Evolutionary conservation across 2,888 invertebrate genomes (phyloP).

Genomic region (Eristalis pertinax): DNA sequence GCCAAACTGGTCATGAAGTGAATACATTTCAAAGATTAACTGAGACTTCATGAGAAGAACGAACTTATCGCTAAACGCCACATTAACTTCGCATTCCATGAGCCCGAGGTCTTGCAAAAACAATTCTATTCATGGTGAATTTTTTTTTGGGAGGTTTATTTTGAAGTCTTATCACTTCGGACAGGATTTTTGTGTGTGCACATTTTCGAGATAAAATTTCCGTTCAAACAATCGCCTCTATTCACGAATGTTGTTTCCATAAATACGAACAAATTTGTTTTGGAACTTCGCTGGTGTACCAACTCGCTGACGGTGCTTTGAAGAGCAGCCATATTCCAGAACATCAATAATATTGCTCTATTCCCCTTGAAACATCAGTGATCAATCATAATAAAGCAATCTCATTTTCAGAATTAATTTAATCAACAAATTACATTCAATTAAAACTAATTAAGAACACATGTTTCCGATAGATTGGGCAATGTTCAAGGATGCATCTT

Average conservation of each 20-base stretch:
- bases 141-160: not conserved
- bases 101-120: not conserved
- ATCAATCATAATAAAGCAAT: not conserved
- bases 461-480: not conserved
- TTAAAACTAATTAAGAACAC: slow-evolving; percentile 26
- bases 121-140: not conserved
- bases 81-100: not conserved
- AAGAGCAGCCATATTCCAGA: too few relatives aligned
- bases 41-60: not conserved
- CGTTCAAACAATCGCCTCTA: not conserved
- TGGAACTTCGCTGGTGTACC: not conserved
- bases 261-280: not conserved
- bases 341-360: too few relatives aligned
- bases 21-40: not conserved
- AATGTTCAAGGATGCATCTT: not conserved
- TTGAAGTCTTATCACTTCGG: not conserved
- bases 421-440: slow-evolving; percentile 12
- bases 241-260: not conserved
- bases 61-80: not conserved
- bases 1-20: not conserved
- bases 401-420: not conserved
- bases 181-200: not conserved
- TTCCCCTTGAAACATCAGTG: too few relatives aligned
- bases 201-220: not conserved
- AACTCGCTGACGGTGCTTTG: too few relatives aligned